A percentile compares a stretch with the other conserved stretches of the same genome.
These are phyloP conservation scores for Platyrinchus mystaceus DNA, from an alignment of 2,797 vertebrate genomes.

Conservation along the genomic window DNA sequence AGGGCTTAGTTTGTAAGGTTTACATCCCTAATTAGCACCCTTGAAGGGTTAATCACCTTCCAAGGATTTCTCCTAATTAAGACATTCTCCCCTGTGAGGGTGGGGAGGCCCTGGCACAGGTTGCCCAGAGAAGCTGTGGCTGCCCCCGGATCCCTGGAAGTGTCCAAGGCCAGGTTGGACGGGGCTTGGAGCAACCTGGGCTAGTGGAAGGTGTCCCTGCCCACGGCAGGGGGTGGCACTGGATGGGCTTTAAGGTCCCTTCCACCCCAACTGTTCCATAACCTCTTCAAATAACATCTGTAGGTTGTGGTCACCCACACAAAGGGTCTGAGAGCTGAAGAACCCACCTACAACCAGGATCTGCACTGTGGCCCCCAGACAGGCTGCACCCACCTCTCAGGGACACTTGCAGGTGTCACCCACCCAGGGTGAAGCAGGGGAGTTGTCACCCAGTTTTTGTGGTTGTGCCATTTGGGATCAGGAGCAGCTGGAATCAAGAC, in stretches of 20 bases:
- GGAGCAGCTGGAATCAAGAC: not conserved
- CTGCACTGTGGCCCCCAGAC: not conserved
- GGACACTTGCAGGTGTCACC: not conserved
- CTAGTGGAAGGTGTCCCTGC: not conserved
- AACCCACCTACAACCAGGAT: not conserved
- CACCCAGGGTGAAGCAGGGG: accelerated
- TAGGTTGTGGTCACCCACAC: not conserved
- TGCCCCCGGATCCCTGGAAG: not conserved
- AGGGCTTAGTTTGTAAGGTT: not conserved
- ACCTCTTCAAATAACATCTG: accelerated
- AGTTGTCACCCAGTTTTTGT: accelerated
- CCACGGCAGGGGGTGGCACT: not conserved
- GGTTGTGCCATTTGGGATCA: not conserved
- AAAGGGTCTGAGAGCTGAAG: not conserved
- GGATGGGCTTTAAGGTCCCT: not conserved
- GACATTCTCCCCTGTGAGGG: not conserved
- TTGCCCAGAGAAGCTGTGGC: not conserved
- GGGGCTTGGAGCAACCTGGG: not conserved
- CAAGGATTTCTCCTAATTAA: not conserved
- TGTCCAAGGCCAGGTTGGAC: not conserved
- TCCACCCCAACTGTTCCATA: not conserved
- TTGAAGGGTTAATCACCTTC: not conserved
- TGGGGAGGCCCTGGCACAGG: not conserved
- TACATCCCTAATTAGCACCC: not conserved
- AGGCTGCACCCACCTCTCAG: accelerated